Evolutionary conservation across 2,113 vertebrate genomes (phyloP).

Genomic region (Protobothrops flavoviridis): DNA sequence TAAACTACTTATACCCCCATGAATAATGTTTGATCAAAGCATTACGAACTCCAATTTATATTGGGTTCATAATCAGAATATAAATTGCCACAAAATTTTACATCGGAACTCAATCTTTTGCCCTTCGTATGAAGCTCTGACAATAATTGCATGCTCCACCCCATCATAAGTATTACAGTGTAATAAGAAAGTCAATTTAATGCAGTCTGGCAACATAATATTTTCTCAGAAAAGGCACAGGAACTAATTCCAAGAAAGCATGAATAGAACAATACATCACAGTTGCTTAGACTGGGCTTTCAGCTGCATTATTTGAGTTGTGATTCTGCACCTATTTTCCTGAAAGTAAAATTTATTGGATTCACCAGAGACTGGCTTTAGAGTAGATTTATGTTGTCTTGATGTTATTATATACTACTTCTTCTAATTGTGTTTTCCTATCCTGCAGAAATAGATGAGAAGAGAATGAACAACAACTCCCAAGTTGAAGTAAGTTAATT

Average conservation of each 20-base stretch:
- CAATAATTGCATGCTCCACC: neutral
- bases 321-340: neutral
- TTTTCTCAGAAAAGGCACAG: neutral
- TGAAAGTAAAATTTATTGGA: neutral
- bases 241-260: neutral
- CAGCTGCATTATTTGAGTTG: neutral
- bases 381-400: neutral
- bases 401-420: neutral
- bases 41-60: neutral
- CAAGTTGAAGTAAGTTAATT: constrained; percentile 77
- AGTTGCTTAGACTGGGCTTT: neutral
- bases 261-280: neutral
- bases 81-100: neutral
- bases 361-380: neutral
- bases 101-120: neutral
- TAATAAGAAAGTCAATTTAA: neutral
- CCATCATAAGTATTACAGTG: neutral
- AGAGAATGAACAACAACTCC: constrained; percentile 71
- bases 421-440: constrained; percentile 40
- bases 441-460: constrained; percentile 80
- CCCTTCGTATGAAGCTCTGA: neutral
- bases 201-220: neutral
- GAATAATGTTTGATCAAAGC: neutral
- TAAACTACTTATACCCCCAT: neutral
- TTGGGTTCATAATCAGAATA: neutral